Evolutionary conservation across 2,888 invertebrate species (phyloP), one percentile per base, ranked within the genome.

Genomic region (Eristalinus aeneus): DNA sequence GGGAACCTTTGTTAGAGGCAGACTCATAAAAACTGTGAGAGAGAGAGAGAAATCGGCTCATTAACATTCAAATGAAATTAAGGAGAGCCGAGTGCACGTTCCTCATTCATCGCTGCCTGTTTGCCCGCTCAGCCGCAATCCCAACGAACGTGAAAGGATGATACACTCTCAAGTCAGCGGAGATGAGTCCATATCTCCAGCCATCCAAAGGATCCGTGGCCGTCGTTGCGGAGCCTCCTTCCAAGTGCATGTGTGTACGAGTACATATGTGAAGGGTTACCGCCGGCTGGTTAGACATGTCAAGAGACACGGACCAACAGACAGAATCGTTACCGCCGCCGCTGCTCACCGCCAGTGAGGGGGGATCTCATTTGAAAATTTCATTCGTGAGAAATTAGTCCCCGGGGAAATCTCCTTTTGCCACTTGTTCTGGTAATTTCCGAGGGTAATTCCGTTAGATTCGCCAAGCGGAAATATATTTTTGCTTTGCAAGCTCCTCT

Each of bases 21-120:
- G 86, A 27, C 78, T 46, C 77, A 82, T 82, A 86, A 86, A 86
- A 86, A 82, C 77, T 8, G 16, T 16, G 46, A 27, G 5, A 27
- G 27, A 27, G 27, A 27, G 27, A 27, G 27, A 27, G 27, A 69
- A 77, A 86, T 73, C 74, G 86, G 73, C 77, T 86, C 86, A 86
- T 86, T 86, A 86, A 78, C 73, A 86, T 86, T 86, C 86, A 81
- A 86, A 86, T 86, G 82, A 82, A 86, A 86, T 86, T 82, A 82
- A 74, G 71, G 56, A 60, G 77, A 67, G 69, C 69, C 46, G 46
- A 46, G 46, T 46, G 74, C 75, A 85, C 72, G 83, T 71, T 74
- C 36, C 27, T 16, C n/a, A 6, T 22, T 56, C 74, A 36, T 31
- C 54, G 71, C 34, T 23, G 60, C 64, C 16, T 27, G 27, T 6